These are phyloP conservation scores for Elephas maximus DNA, from an alignment of 2,113 vertebrate genomes.

Conservation along the genomic window DNA sequence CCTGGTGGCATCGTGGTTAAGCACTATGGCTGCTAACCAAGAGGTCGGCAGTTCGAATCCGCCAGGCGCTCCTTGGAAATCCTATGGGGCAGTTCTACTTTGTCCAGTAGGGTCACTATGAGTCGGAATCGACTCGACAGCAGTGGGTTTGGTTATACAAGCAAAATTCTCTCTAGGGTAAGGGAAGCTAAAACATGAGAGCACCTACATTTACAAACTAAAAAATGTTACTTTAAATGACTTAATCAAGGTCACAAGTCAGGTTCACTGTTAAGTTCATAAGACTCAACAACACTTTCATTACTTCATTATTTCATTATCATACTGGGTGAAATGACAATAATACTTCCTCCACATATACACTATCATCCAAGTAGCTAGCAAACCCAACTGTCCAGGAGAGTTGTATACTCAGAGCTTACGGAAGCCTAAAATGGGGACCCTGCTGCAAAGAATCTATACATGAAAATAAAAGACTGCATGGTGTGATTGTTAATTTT, in stretches of 20 bases:
- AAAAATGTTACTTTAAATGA: slow-evolving; percentile 27
- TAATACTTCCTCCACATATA: neutral
- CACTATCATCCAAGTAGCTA: neutral
- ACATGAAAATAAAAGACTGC: slow-evolving; percentile 20
- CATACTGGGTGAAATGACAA: slow-evolving; percentile 1
- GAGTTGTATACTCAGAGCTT: neutral
- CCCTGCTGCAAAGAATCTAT: neutral
- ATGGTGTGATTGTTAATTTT: neutral
- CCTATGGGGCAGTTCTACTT: too few relatives aligned
- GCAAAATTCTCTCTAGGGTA: neutral
- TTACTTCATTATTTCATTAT: neutral
- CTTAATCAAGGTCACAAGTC: slow-evolving; percentile 5
- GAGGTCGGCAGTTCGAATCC: too few relatives aligned
- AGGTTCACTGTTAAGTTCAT: slow-evolving; percentile 33
- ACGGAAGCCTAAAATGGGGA: slow-evolving; percentile 5
- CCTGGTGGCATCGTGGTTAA: too few relatives aligned
- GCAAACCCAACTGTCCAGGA: slow-evolving; percentile 36
- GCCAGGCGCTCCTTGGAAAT: too few relatives aligned
- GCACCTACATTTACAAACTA: neutral
- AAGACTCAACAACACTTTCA: slow-evolving; percentile 1
- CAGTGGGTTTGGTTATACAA: neutral
- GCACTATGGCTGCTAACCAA: too few relatives aligned
- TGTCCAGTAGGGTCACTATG: too few relatives aligned
- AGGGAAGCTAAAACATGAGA: slow-evolving; percentile 15
- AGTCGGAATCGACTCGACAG: too few relatives aligned